Evolutionary conservation across 2,113 vertebrate species (phyloP), one percentile per base, ranked within the genome.

Genomic region (Clinocottus analis): DNA sequence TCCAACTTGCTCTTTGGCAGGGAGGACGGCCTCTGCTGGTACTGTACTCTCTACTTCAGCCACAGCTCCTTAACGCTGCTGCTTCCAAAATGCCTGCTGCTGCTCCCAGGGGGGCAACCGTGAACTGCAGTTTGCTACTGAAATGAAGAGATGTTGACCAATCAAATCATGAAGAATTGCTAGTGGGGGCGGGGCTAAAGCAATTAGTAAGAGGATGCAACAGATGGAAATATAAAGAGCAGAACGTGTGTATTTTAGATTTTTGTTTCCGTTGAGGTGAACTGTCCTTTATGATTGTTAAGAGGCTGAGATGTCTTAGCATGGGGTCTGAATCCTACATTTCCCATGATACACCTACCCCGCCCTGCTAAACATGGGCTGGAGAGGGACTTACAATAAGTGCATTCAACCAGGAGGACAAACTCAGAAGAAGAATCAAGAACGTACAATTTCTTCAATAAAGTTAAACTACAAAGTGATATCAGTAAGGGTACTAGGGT

Each of bases 1-100:
- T 93, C 93, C 92, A 93, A 93, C 92, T 90, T 94, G 87, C 92
- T 94, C 80, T 93, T 94, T 91, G 93, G 93, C 91, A 94, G 94
- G 89, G 93, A 95, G 85, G 93, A 95, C 47, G 92, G 91, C 88
- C 89, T 94, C 91, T 93, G 90, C 93, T 94, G 94, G 93, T 94
- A 94, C 92, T 92, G 93, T 93, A 94, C 89, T 79, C 59, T 79
- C 73, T 75, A 73, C 78, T 37, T 73, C 55, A 84, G 75, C 67
- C 76, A 0, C 80, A 63, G 63, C 60, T 80, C 31, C 62, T 43
- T 64, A 72, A 51, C 49, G 21, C 61, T 3, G 58, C 58, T 61
- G 49, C 60, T 80, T 86, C 83, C 86, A 79, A 67, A 85, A 82
- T 67, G 72, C 65, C 75, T 81, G 75, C 85, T 55, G 68, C 85